Base-by-base conservation (phyloP, 2,888 invertebrate species). In the Tortrix viridana region DNA sequence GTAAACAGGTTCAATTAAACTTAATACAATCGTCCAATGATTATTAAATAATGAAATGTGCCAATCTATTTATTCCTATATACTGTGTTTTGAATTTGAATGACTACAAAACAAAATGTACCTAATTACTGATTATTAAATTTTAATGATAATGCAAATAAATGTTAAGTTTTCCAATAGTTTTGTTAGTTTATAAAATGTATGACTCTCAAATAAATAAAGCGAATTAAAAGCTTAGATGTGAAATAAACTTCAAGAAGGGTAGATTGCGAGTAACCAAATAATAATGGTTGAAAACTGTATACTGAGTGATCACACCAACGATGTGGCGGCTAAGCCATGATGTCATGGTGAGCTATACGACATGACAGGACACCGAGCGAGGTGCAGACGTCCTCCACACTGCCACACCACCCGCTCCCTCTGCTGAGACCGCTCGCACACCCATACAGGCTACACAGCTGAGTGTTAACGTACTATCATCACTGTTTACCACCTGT, bases 291-390 rank as follows among this genome's bases (percentile, higher is more conserved):
- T 69, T 64, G 71, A 79, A 74, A 73, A 69, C 76, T 85, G 78
- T 85, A 85, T 84, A 85, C 74, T 77, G 71, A 76, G 70, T 81
- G 80, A 72, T 80, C 79, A 89, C 89, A 89, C 85, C 86, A 79
- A 89, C 80, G 78, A 91, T 90, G 89, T 76, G 84, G 85, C 82
- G 71, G 86, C 89, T 84, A 91, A 91, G 91, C 89, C 89, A 87
- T 89, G 88, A 81, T 84, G 76, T 82, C 80, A 71, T 79, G 80
- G 85, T 85, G 88, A 84, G 75, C 88, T 88, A 86, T 82, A 85
- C 81, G 67, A 81, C 80, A 82, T 84, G 87, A 86, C 88, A 85
- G 85, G 69, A 88, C 88, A 86, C 81, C 77, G 75, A 86, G 77
- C 77, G 65, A 81, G 82, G 53, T 80, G 80, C 76, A 77, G 73